Evolutionary conservation across 2,797 vertebrate genomes (phyloP).

Genomic region (Argyrosomus regius): DNA sequence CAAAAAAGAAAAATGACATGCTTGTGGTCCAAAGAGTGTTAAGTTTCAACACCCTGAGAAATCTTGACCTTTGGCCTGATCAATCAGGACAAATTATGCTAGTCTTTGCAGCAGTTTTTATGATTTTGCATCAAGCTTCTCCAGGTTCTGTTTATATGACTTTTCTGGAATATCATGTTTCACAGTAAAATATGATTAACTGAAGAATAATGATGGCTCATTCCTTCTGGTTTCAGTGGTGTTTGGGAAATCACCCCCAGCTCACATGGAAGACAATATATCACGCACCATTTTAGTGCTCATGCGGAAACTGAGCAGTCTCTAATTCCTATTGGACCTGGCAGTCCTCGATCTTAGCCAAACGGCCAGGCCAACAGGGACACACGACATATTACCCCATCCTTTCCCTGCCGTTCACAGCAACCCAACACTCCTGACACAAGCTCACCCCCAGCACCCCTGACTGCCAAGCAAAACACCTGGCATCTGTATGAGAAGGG

Average conservation of each 20-base stretch:
- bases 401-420: constrained; percentile 57
- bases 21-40: too few species aligned
- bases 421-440: constrained; percentile 78
- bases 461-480: constrained; percentile 84
- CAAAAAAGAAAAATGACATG: neutral
- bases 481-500: constrained; percentile 80
- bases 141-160: too few species aligned
- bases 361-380: constrained; percentile 56
- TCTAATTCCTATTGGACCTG: constrained; percentile 47
- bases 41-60: too few species aligned
- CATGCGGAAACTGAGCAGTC: constrained; percentile 39
- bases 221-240: neutral
- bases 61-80: too few species aligned
- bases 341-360: constrained; percentile 16
- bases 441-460: constrained; percentile 51
- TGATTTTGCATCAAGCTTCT: too few species aligned
- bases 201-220: constrained; percentile 27
- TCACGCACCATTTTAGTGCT: constrained; percentile 23
- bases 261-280: constrained; percentile 14
- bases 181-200: constrained; percentile 30
- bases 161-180: neutral
- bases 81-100: too few species aligned
- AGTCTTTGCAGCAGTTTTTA: too few species aligned
- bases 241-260: constrained; percentile 39
- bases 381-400: constrained; percentile 60